Conservation (phyloP, 2,797 vertebrate genomes). For the Lacerta viridis region DNA sequence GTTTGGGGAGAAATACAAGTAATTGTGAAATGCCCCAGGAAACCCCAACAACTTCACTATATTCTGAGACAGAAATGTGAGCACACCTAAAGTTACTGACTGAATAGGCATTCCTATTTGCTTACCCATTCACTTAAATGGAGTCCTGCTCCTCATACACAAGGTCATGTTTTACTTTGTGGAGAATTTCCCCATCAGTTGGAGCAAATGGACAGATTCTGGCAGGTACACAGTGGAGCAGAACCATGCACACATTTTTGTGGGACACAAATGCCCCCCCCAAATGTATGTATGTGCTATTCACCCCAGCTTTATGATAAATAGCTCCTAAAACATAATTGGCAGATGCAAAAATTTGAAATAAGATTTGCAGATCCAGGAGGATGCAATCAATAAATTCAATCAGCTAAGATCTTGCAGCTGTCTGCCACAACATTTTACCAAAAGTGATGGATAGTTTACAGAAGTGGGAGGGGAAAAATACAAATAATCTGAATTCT, state of each 20-base stretch:
- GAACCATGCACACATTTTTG: no score
- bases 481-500: neutral
- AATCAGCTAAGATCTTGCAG: slow-evolving; percentile 17
- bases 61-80: no score
- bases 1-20: no score
- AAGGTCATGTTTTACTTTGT: neutral
- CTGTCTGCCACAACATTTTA: slow-evolving; percentile 14
- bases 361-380: slow-evolving; percentile 11
- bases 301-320: neutral
- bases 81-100: neutral
- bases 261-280: no score
- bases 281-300: no score
- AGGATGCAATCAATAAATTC: slow-evolving; percentile 14
- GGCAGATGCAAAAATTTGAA: slow-evolving; percentile 19
- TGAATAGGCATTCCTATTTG: no score
- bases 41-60: no score
- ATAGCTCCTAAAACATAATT: neutral
- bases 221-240: neutral
- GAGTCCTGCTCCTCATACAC: neutral
- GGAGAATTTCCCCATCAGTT: neutral
- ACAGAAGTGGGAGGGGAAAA: neutral
- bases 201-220: neutral
- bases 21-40: no score
- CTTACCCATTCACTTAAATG: neutral
- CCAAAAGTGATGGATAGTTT: slow-evolving; percentile 1